These are phyloP conservation scores for Macquaria australasica DNA, from an alignment of 2,113 vertebrate species.

Conservation along the genomic window DNA sequence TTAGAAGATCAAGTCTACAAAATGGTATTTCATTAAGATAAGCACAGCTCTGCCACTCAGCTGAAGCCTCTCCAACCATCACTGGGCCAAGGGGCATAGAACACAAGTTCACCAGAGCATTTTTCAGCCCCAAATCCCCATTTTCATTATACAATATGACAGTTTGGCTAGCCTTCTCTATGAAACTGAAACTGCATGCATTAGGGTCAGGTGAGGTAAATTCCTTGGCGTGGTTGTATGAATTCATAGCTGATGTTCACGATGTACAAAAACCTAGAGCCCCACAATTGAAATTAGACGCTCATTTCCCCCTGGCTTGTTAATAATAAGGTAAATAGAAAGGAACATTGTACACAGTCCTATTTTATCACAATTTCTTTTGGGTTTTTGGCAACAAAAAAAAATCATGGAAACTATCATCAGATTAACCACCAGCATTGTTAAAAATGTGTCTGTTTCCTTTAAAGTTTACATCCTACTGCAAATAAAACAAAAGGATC, in stretches of 20 bases:
- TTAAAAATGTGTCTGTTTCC: slow-evolving; percentile 32
- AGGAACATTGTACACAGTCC: not conserved
- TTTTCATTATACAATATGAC: slow-evolving; percentile 51
- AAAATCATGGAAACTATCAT: slow-evolving; percentile 16
- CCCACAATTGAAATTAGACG: not conserved
- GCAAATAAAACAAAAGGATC: slow-evolving; percentile 12
- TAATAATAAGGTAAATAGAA: not conserved
- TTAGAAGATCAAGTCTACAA: slow-evolving; percentile 63
- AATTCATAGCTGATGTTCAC: slow-evolving; percentile 15
- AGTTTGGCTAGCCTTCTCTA: slow-evolving; percentile 8
- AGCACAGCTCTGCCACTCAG: slow-evolving; percentile 49
- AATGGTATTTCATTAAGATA: slow-evolving; percentile 69
- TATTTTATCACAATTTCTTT: not conserved
- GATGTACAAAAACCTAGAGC: not conserved
- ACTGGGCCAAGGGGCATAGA: slow-evolving; percentile 29
- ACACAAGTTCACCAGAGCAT: slow-evolving; percentile 16
- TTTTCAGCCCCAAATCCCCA: slow-evolving; percentile 15
- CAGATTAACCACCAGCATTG: slow-evolving; percentile 24
- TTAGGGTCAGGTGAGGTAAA: slow-evolving; percentile 43
- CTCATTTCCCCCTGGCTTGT: slow-evolving; percentile 1
- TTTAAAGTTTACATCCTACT: slow-evolving; percentile 23
- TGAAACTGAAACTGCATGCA: slow-evolving; percentile 29
- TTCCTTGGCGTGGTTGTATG: slow-evolving; percentile 10
- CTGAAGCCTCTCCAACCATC: slow-evolving; percentile 37
- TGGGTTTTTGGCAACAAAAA: not conserved